Base-by-base conservation (phyloP, 2,113 vertebrate species). In the Pygoscelis antarcticus region DNA sequence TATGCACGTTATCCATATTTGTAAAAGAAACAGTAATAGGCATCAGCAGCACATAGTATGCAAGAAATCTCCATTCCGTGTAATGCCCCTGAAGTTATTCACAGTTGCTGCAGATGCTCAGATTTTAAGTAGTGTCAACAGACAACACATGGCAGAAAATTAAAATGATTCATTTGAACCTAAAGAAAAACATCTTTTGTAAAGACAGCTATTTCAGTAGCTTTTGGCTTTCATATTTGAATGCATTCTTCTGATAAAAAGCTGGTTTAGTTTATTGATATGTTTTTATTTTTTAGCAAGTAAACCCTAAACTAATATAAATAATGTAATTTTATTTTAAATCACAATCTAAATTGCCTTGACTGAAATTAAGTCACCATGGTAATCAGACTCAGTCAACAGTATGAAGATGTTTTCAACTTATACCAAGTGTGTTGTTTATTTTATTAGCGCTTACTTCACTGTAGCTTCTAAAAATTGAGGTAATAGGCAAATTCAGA, bases 371-470 rank as follows among this genome's bases (percentile, higher is more conserved):
- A 89, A 96, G 58, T 92, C 89, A 51, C 84, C 25, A 16, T 79
- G 36, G 36, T 87, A 88, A 90, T 90, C 52, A 61, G 58, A 61
- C 34, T 82, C 84, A 78, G 38, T 68, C 70, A 86, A 57, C 61
- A 58, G 14, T 42, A 32, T 89, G 47, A 91, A 83, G 32, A 25
- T 69, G 30, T 70, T 52, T 94, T 88, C 49, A 81, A 10, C 36
- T 92, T 82, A 44, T 9, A 49, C 34, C 21, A 78, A 83, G 60
- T 64, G 19, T 69, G 36, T 40, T 11, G 0, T 77, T 90, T 92
- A 84, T 94, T 79, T 95, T 78, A 78, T 90, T 85, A 89, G 29
- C n/a, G 34, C n/a, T 90, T 92, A 52, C 65, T 93, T 95, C 65
- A 47, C 29, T 84, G 14, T 54, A 66, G 11, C 34, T 84, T 94